Evolutionary conservation across 2,888 invertebrate genomes (phyloP), one percentile per base, ranked within the genome.

Genomic region (Drosophila picticornis): DNA sequence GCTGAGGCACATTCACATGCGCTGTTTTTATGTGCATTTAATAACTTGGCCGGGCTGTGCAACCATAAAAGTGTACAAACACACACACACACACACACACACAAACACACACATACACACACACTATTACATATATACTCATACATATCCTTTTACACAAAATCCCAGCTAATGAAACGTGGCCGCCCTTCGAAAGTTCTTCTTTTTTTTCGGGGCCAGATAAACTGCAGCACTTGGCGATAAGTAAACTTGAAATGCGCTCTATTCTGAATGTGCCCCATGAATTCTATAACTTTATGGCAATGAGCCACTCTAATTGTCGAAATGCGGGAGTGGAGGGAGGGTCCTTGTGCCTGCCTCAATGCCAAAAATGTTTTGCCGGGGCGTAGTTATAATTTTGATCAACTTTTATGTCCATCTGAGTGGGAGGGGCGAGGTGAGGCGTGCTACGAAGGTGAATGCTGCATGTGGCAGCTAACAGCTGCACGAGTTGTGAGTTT

Each of bases 221-320:
- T 73, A 83, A 84, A 84, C 77, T 84, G 88, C 85, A 68, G 80
- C 79, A 84, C 56, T 76, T 66, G 84, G 83, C 77, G 69, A 88
- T 90, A 90, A 85, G 85, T 88, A 90, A 85, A 72, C 81, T 66
- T 51, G 68, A 81, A 87, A 84, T 75, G 87, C 79, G 85, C 72
- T 72, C 69, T 51, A 67, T 55, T 69, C 61, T 66, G 66, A 72
- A 77, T 85, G 90, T 90, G 85, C 52, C 61, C 70, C 90, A 88
- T 85, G 90, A 90, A 88, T 90, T 70, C 88, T 65, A 90, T 83
- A 90, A 88, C 86, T 85, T 85, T 85, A 85, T 80, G 90, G 86
- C 90, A 79, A 84, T 84, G 88, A 75, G 83, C 74, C 75, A 75
- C 83, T 85, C 86, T 88, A 85, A 85, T 85, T 85, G 85, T 88